Percentiles rank a stretch among this genome's conserved stretches.
Evolutionary conservation across 2,113 vertebrate genomes (phyloP).

Genomic region (Tetrao urogallus): DNA sequence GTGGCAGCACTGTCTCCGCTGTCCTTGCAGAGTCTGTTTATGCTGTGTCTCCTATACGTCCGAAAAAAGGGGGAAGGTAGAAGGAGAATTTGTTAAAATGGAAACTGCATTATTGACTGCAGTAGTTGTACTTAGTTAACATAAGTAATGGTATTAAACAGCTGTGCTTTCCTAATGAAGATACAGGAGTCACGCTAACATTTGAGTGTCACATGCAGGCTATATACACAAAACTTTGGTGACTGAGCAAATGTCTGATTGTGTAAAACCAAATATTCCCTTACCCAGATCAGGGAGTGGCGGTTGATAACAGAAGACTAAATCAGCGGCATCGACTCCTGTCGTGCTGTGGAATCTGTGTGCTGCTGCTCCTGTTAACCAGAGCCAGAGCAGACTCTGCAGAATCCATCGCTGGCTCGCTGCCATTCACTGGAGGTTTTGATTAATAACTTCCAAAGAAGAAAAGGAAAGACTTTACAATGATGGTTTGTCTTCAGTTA

Average conservation of each 20-base stretch:
- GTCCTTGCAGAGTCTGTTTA: background rate
- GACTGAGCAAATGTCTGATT: background rate
- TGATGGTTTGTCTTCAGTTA: conserved; percentile 36
- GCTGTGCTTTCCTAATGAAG: background rate
- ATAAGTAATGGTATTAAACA: background rate
- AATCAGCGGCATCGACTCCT: background rate
- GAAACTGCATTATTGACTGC: rapidly evolving
- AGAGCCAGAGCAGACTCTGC: background rate
- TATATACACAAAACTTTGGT: background rate
- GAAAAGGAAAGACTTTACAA: conserved; percentile 22
- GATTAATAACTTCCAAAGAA: conserved; percentile 30
- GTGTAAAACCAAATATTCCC: background rate
- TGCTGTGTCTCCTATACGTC: background rate
- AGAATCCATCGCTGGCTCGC: background rate
- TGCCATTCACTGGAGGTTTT: background rate
- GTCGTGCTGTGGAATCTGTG: background rate
- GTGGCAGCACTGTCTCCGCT: conserved; percentile 72
- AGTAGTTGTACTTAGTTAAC: background rate
- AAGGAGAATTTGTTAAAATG: background rate
- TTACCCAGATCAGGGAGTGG: background rate
- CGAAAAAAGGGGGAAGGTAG: rapidly evolving
- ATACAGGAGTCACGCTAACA: background rate
- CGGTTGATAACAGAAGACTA: background rate
- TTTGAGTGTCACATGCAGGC: background rate
- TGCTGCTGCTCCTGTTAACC: background rate